A percentile compares a stretch with the other conserved stretches of the same genome.
Evolutionary conservation across 2,888 invertebrate genomes (phyloP).

Genomic region (Parnassius orleans): DNA sequence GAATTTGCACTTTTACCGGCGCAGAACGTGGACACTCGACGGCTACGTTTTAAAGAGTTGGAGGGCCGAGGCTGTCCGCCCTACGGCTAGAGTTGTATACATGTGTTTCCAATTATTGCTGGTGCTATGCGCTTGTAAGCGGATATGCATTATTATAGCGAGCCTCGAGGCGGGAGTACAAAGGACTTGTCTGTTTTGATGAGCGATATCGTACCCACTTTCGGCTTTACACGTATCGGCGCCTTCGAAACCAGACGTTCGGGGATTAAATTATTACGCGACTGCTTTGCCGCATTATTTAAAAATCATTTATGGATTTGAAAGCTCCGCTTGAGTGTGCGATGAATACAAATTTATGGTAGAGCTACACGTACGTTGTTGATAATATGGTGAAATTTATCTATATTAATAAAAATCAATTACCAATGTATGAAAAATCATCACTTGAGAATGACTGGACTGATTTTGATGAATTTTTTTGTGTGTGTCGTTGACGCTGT

Average conservation of each 20-base stretch:
- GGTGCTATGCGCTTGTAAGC: conserved; percentile 45
- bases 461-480: no score
- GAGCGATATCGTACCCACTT: not conserved
- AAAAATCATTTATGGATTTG: not conserved
- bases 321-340: not conserved
- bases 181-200: conserved; percentile 9
- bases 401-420: no score
- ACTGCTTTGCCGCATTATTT: not conserved
- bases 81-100: conserved; percentile 34
- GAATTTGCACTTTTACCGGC: conserved; percentile 25
- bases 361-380: not conserved
- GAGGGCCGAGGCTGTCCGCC: conserved; percentile 1
- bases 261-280: conserved; percentile 7
- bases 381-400: no score
- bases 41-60: not conserved
- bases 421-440: no score
- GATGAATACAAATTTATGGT: not conserved
- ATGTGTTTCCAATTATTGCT: conserved; percentile 60
- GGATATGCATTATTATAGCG: conserved; percentile 44
- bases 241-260: conserved; percentile 1
- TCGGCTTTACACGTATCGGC: not conserved
- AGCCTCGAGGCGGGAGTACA: conserved; percentile 25
- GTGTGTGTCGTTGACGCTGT: no score
- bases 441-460: no score
- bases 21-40: not conserved